Evolutionary conservation across 2,113 vertebrate species (phyloP).

Genomic region (Grallaria varia): DNA sequence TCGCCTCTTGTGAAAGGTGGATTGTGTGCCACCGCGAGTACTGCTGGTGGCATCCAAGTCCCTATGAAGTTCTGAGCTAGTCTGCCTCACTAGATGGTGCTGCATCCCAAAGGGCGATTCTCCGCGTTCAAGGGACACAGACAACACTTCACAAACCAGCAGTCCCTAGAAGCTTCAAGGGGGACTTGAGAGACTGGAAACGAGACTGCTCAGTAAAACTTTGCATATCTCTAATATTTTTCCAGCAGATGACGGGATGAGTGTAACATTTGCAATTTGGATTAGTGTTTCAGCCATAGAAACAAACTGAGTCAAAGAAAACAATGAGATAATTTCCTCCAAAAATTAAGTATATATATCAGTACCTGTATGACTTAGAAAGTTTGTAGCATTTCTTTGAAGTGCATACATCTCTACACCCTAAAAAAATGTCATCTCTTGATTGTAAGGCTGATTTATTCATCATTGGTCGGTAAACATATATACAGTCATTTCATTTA

Average conservation of each 20-base stretch:
- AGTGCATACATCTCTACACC: background rate
- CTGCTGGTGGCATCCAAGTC: background rate
- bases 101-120: conserved; percentile 15
- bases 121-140: background rate
- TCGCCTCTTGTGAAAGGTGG: background rate
- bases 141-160: background rate
- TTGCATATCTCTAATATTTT: background rate
- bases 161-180: background rate
- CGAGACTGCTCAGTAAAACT: background rate
- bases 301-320: background rate
- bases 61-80: background rate
- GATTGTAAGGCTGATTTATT: background rate
- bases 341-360: background rate
- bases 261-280: background rate
- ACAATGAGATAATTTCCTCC: background rate
- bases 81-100: conserved; percentile 46
- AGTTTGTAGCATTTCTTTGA: background rate
- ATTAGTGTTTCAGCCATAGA: background rate
- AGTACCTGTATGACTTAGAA: background rate
- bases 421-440: background rate
- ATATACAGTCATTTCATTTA: background rate
- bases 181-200: background rate
- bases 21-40: background rate
- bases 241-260: background rate
- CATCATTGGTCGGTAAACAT: background rate